These are phyloP conservation scores for Cephus spinipes DNA, from an alignment of 2,888 invertebrate species.

Conservation along the genomic window DNA sequence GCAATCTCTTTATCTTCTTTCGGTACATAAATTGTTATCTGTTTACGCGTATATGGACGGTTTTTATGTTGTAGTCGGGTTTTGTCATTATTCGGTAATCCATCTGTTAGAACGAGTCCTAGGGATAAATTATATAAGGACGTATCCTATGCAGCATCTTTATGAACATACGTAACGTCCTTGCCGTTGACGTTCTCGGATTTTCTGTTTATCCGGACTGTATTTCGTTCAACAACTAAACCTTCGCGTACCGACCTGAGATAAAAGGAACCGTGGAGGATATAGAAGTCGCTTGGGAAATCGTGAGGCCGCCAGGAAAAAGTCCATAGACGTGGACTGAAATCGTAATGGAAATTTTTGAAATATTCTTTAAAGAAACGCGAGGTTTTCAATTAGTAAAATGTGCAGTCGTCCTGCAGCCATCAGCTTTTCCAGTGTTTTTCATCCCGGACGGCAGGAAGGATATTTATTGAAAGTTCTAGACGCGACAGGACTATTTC, in stretches of 20 bases:
- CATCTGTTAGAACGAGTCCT: not conserved
- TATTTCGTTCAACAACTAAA: not conserved
- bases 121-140: not conserved
- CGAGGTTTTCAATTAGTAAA: not conserved
- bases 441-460: not conserved
- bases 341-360: not conserved
- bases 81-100: not conserved
- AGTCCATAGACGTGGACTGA: not conserved
- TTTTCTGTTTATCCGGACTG: not conserved
- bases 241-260: not conserved
- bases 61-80: not conserved
- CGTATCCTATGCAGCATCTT: not conserved
- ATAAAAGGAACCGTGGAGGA: not conserved
- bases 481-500: not conserved
- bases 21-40: not conserved
- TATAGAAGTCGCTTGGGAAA: not conserved
- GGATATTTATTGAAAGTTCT: not conserved
- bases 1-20: not conserved
- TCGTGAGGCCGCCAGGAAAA: not conserved
- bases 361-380: not conserved
- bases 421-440: not conserved
- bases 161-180: not conserved
- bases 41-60: not conserved
- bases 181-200: not conserved
- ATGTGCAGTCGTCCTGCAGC: not conserved